Evolutionary conservation across 1,140 invertebrate species (phyloP).

Genomic region (Orchestia grillus): DNA sequence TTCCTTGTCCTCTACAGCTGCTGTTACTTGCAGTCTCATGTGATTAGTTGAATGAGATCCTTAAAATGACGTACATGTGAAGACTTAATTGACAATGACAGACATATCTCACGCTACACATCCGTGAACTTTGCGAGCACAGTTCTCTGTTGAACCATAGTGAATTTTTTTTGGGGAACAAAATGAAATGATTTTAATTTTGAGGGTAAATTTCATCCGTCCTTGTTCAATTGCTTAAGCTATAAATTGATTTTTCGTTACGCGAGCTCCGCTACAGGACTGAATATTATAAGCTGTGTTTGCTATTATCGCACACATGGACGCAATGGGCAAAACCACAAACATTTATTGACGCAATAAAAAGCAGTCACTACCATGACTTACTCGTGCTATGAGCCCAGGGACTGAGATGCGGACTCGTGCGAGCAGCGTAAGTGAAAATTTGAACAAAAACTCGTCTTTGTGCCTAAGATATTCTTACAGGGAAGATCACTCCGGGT

Average conservation of each 20-base stretch:
- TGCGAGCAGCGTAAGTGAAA: neutral
- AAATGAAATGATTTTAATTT: neutral
- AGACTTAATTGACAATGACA: too few relatives aligned
- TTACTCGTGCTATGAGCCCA: neutral
- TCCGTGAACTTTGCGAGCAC: neutral
- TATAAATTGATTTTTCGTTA: neutral
- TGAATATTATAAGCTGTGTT: neutral
- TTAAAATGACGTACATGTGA: too few relatives aligned
- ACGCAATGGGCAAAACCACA: neutral
- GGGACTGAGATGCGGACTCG: neutral
- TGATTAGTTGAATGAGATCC: too few relatives aligned
- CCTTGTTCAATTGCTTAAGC: neutral
- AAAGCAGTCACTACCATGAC: neutral
- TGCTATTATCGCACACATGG: neutral
- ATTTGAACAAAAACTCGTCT: neutral
- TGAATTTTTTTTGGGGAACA: neutral
- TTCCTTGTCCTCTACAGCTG: too few relatives aligned
- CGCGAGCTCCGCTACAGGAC: neutral
- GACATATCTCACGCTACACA: too few relatives aligned
- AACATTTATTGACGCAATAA: neutral
- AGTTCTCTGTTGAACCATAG: neutral
- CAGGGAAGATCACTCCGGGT: neutral
- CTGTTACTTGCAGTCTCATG: too few relatives aligned
- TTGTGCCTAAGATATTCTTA: neutral
- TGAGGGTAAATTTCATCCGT: neutral